Percentiles rank a stretch among this genome's conserved stretches.
phyloP scores from a whole-genome alignment of 2,888 invertebrate genomes.

The Prosapia bicincta region DNA sequence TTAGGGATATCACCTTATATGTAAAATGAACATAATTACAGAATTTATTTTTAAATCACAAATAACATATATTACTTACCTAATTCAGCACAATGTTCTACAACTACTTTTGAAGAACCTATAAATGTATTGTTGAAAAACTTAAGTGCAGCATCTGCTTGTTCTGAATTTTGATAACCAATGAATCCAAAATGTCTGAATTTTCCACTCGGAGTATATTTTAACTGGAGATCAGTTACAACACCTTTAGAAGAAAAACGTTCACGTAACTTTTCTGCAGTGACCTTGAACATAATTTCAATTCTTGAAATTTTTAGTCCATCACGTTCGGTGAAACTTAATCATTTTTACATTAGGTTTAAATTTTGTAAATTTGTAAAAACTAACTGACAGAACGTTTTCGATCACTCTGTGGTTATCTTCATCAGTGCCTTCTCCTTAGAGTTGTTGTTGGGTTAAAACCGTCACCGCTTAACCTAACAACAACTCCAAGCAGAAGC shows the following conservation, averaged over 20 bases:
- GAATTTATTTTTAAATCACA: no score
- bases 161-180: slow-evolving; percentile 78
- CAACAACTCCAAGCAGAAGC: no score
- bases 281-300: slow-evolving; percentile 61
- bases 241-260: slow-evolving; percentile 76
- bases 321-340: background rate
- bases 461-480: no score
- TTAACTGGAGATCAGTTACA: slow-evolving; percentile 91
- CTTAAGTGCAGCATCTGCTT: slow-evolving; percentile 71
- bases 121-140: slow-evolving; percentile 83
- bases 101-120: slow-evolving; percentile 71
- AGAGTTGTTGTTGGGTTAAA: no score
- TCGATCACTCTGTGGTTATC: background rate
- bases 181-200: slow-evolving; percentile 94
- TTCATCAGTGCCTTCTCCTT: no score
- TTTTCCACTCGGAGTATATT: slow-evolving; percentile 86
- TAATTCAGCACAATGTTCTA: slow-evolving; percentile 39
- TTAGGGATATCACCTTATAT: no score
- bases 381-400: background rate
- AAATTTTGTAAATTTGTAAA: background rate
- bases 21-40: no score
- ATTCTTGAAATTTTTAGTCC: no score
- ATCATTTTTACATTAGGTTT: background rate
- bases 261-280: slow-evolving; percentile 68
- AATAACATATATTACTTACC: no score